These are phyloP conservation scores for Penaeus indicus DNA, from an alignment of 1,140 invertebrate species.

Conservation along the genomic window DNA sequence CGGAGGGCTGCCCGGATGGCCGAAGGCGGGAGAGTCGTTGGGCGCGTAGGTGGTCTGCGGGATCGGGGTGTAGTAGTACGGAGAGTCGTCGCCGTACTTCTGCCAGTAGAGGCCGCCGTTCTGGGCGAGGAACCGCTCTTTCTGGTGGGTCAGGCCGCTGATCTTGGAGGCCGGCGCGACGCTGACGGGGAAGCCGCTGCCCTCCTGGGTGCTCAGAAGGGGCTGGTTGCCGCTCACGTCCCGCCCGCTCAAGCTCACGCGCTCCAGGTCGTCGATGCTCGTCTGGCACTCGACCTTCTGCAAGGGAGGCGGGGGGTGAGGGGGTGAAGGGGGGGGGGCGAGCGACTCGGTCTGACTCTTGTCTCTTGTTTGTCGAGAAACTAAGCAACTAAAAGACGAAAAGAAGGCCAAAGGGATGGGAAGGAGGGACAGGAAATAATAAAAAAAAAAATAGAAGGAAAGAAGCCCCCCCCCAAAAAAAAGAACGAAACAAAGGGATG, in stretches of 20 bases:
- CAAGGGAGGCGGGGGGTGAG: background rate
- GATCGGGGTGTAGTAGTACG: conserved; percentile 50
- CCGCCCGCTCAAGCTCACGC: conserved; percentile 28
- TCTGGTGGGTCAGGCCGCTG: conserved; percentile 10
- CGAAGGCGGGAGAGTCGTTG: conserved; percentile 44
- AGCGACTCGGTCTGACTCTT: too few relatives aligned
- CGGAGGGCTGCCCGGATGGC: conserved; percentile 38
- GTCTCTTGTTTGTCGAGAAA: background rate
- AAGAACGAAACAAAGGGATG: background rate
- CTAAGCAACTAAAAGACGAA: background rate
- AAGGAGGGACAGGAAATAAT: background rate
- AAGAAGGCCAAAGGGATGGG: background rate
- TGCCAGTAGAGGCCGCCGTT: conserved; percentile 37
- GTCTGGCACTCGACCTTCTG: conserved; percentile 42
- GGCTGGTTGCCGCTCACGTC: background rate
- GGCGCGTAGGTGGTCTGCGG: conserved; percentile 30
- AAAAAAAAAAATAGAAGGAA: background rate
- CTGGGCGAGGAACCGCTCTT: conserved; percentile 32
- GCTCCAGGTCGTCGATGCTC: conserved; percentile 26
- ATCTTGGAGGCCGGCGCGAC: background rate
- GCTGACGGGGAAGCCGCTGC: background rate
- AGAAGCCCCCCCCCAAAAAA: too few relatives aligned
- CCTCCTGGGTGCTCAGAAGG: background rate
- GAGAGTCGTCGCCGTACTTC: conserved; percentile 35
- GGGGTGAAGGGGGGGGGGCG: too few relatives aligned